Conservation (phyloP, 2,888 invertebrate species). For the Lissonota sp. region DNA sequence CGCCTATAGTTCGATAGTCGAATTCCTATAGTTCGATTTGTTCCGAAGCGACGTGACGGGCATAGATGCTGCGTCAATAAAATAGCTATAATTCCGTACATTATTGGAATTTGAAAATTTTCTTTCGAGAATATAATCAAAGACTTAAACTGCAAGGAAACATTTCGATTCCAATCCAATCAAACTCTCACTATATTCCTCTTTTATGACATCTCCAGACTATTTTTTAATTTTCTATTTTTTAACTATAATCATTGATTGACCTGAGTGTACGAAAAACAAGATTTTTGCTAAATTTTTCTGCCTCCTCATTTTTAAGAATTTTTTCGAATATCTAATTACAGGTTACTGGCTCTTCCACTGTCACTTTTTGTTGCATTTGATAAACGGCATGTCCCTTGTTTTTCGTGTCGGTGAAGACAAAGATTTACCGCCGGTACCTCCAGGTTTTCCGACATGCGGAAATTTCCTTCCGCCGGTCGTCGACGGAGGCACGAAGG, state of each 20-base stretch:
- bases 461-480: conserved; percentile 57
- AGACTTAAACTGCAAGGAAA: no score
- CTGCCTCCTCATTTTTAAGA: background rate
- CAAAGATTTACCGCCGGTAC: conserved; percentile 71
- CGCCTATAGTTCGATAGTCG: no score
- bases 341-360: conserved; percentile 73
- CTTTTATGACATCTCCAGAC: background rate
- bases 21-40: no score
- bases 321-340: background rate
- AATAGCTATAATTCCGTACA: no score
- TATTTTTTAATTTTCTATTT: background rate
- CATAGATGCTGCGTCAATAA: no score
- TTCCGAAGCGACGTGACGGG: no score
- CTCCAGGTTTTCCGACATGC: conserved; percentile 70
- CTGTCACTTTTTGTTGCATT: conserved; percentile 70
- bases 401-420: conserved; percentile 71
- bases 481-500: background rate
- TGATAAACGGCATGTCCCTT: conserved; percentile 74
- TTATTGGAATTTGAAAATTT: no score
- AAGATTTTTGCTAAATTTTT: background rate
- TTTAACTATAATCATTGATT: background rate
- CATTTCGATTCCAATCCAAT: no score
- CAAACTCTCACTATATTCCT: no score
- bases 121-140: no score
- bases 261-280: background rate